Conservation (phyloP, 2,797 vertebrate species). For the Macroramphosus scolopax region DNA sequence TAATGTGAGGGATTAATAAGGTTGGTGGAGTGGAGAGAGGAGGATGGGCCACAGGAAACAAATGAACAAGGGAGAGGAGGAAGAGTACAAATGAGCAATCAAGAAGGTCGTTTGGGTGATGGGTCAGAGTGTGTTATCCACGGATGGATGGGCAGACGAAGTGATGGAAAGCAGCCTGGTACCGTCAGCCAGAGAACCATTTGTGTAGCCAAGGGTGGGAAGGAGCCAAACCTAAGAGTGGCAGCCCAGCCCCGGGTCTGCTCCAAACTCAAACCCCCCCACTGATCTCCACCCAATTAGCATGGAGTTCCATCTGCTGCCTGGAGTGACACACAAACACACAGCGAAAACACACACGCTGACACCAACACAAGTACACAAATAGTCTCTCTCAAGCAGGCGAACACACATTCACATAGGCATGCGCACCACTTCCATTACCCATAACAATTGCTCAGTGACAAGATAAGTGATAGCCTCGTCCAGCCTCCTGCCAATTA, state of each 20-base stretch:
- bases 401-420: no score
- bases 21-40: background rate
- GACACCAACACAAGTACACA: conserved; percentile 29
- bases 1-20: background rate
- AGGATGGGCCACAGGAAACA: conserved; percentile 14
- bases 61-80: conserved; percentile 12
- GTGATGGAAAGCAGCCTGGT: conserved; percentile 44
- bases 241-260: conserved; percentile 55
- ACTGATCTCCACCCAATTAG: conserved; percentile 71
- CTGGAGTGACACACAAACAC: conserved; percentile 45
- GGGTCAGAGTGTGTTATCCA: conserved; percentile 40
- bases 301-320: conserved; percentile 75
- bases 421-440: conserved; percentile 56
- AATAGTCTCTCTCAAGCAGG: conserved; percentile 20
- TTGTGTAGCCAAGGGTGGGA: conserved; percentile 51
- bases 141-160: conserved; percentile 45
- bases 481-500: conserved; percentile 72
- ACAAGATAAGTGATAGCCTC: conserved; percentile 74
- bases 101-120: conserved; percentile 21
- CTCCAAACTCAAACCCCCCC: conserved; percentile 56
- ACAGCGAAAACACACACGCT: conserved; percentile 10
- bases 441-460: conserved; percentile 70
- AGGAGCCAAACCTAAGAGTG: conserved; percentile 51
- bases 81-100: conserved; percentile 32
- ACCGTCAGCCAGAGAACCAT: conserved; percentile 50